Percentiles rank a stretch among this genome's conserved stretches.
These are phyloP conservation scores for Origma solitaria DNA, from an alignment of 2,113 vertebrate genomes.

Conservation along the genomic window DNA sequence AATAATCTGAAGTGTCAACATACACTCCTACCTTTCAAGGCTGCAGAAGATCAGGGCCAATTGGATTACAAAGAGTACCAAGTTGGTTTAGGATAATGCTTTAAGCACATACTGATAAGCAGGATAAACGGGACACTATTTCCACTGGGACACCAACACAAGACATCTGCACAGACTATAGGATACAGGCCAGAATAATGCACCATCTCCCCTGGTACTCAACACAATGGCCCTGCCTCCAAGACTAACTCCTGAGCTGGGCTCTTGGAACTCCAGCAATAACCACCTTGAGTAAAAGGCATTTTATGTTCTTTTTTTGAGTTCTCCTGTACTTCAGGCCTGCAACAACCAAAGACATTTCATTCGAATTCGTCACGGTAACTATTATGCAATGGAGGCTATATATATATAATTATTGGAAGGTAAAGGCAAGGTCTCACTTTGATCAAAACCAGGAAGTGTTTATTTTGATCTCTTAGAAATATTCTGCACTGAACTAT, in stretches of 20 bases:
- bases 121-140: neutral
- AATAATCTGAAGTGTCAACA: constrained; percentile 26
- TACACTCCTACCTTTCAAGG: neutral
- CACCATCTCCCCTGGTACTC: neutral
- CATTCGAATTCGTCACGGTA: neutral
- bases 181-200: neutral
- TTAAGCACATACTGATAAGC: constrained; percentile 8
- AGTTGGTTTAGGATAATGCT: neutral
- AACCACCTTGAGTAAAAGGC: neutral
- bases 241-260: neutral
- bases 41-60: neutral
- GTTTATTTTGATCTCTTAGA: neutral
- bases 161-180: neutral
- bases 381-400: neutral
- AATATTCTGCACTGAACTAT: neutral
- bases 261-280: neutral
- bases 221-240: no score
- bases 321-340: neutral
- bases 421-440: neutral
- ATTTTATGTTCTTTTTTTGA: neutral
- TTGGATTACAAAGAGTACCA: neutral
- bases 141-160: neutral
- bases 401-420: neutral
- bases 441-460: neutral
- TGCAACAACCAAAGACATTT: neutral